Base-by-base conservation (phyloP, 2,113 vertebrate genomes). In the Regulus satrapa region DNA sequence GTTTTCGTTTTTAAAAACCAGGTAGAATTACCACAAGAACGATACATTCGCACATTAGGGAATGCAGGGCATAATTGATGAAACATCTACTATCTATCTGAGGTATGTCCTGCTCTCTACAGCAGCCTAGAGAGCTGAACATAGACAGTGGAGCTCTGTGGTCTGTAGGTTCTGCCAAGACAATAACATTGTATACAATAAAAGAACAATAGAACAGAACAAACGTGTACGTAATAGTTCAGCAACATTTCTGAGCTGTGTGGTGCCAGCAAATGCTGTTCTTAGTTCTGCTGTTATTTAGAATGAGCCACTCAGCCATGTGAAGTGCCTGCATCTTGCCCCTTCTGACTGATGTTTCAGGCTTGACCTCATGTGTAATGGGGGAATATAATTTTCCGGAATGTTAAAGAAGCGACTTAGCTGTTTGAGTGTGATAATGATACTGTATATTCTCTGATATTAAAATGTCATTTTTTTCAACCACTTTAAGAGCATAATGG, bases 391-490 rank as follows among this genome's bases (percentile, higher is more conserved):
- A 55, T 92, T 93, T 90, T 95, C 45, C 11, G 7, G 58, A 76
- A 75, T 79, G 73, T 62, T 91, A 38, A 92, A 82, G 69, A 58
- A 79, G 58, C 6, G 1, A 41, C 25, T 72, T 81, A 14, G 64
- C 40, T 81, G 52, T 72, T 76, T 69, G 51, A 80, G 32, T 66
- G 51, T 51, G 58, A 31, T 89, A 88, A 61, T 95, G 81, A 69
- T 92, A 74, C 63, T 88, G 46, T 68, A 36, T 89, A n/a, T 88
- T 91, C 89, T 72, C 41, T 85, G 67, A 46, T 93, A 91, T 88
- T 69, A 95, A 95, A 85, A 62, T 87, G 73, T 76, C 74, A 10
- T 84, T 7, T 95, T 95, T 88, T 89, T 79, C 74, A 36, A 13
- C 51, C 7, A 43, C 51, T 92, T 67, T 34, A 76, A 89, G 25